A percentile compares a stretch with the other conserved stretches of the same genome.
phyloP scores from a whole-genome alignment of 2,888 invertebrate genomes.

The Zootermopsis nevadensis region DNA sequence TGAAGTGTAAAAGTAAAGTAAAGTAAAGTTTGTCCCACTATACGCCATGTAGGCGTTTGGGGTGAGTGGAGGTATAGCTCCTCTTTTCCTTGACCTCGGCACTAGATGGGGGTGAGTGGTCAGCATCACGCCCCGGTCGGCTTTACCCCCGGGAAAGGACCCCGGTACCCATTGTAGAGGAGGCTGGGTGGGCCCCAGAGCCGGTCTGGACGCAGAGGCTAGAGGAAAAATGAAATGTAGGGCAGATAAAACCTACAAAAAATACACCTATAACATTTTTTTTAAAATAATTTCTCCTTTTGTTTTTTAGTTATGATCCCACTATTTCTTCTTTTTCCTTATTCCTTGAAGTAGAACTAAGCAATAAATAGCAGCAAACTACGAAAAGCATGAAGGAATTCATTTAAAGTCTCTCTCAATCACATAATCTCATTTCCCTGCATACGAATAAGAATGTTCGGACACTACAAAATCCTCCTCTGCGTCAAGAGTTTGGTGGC shows the following conservation, averaged over 20 bases:
- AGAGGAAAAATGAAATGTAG: too few species aligned
- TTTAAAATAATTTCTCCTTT: background rate
- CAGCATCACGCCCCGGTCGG: too few species aligned
- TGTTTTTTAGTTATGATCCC: background rate
- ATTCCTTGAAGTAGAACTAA: background rate
- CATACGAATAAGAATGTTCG: background rate
- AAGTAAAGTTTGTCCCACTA: too few species aligned
- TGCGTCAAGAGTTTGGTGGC: background rate
- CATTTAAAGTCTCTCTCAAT: background rate
- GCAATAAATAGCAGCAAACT: background rate
- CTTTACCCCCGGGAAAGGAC: too few species aligned
- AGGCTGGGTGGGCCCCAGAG: too few species aligned
- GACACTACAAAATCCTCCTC: background rate
- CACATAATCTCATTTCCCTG: background rate
- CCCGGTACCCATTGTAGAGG: too few species aligned
- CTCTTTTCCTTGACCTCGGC: too few species aligned
- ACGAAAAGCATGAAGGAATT: background rate
- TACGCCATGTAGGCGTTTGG: too few species aligned
- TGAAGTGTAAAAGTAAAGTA: too few species aligned
- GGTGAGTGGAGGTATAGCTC: too few species aligned
- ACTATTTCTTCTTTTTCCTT: background rate
- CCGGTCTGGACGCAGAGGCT: too few species aligned
- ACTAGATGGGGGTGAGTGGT: too few species aligned
- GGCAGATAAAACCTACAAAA: constrained; percentile 2
- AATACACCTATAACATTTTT: background rate